phyloP scores from a whole-genome alignment of 2,888 invertebrate species.

The Branchellion lobata region DNA sequence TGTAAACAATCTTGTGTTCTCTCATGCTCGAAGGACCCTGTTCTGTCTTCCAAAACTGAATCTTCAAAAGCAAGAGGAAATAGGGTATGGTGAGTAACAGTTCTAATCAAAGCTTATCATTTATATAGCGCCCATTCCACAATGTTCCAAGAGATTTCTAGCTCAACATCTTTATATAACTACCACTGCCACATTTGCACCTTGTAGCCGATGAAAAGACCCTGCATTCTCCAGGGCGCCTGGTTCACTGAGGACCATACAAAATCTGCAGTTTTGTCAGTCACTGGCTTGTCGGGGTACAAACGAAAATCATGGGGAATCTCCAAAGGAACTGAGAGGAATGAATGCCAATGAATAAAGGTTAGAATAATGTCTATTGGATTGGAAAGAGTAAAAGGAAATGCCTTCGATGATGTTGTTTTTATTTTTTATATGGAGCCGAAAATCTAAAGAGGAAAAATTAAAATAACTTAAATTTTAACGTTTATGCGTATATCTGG shows the following conservation, averaged over 20 bases:
- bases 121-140: no score
- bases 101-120: no score
- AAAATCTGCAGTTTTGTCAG: constrained; percentile 52
- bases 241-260: constrained; percentile 52
- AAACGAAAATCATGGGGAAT: constrained; percentile 51
- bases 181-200: no score
- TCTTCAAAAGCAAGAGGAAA: constrained; percentile 47
- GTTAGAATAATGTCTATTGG: no score
- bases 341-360: not conserved
- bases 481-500: no score
- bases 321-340: constrained; percentile 50
- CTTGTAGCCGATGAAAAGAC: constrained; percentile 53
- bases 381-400: not conserved
- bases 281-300: constrained; percentile 50
- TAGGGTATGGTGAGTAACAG: not conserved
- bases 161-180: no score
- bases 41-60: constrained; percentile 52
- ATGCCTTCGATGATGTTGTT: not conserved
- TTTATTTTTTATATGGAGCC: not conserved
- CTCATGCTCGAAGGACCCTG: constrained; percentile 47
- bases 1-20: constrained; percentile 52
- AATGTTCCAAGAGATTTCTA: no score
- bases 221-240: constrained; percentile 52
- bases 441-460: no score
- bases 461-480: constrained; percentile 23